phyloP scores from a whole-genome alignment of 2,113 vertebrate species.

The Gobio gobio region DNA sequence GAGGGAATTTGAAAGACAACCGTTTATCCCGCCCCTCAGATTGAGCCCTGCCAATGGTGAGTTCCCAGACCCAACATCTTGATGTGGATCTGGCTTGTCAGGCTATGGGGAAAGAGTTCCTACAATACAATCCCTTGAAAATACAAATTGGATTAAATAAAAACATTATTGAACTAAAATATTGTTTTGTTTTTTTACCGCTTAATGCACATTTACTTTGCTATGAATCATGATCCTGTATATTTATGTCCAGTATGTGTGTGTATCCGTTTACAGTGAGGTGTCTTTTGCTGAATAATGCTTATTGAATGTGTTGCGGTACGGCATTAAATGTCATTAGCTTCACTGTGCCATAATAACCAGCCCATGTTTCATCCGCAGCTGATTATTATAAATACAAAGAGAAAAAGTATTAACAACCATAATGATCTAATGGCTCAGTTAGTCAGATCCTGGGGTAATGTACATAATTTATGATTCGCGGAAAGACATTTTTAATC shows the following conservation, averaged over 20 bases:
- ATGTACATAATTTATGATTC: slow-evolving; percentile 68
- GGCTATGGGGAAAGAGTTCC: too few species aligned
- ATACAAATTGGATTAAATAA: too few species aligned
- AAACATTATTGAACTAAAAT: too few species aligned
- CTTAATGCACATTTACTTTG: not conserved
- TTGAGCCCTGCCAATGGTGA: too few species aligned
- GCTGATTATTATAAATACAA: slow-evolving; percentile 73
- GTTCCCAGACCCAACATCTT: too few species aligned
- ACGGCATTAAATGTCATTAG: slow-evolving; percentile 49
- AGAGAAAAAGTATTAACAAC: slow-evolving; percentile 75
- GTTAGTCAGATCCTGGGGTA: slow-evolving; percentile 77
- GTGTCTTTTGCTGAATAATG: slow-evolving; percentile 12
- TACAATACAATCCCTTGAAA: too few species aligned
- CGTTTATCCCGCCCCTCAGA: too few species aligned
- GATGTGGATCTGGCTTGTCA: too few species aligned
- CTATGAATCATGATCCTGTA: not conserved
- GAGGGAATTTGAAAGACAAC: too few species aligned
- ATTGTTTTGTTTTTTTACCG: too few species aligned
- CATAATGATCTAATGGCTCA: slow-evolving; percentile 74
- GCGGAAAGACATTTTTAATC: slow-evolving; percentile 57
- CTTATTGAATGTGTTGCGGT: slow-evolving; percentile 35
- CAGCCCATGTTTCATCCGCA: slow-evolving; percentile 69
- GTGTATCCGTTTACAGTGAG: not conserved
- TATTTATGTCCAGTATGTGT: not conserved
- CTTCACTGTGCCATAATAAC: slow-evolving; percentile 59